phyloP scores from a whole-genome alignment of 2,113 vertebrate species.

The Fukomys damarensis region DNA sequence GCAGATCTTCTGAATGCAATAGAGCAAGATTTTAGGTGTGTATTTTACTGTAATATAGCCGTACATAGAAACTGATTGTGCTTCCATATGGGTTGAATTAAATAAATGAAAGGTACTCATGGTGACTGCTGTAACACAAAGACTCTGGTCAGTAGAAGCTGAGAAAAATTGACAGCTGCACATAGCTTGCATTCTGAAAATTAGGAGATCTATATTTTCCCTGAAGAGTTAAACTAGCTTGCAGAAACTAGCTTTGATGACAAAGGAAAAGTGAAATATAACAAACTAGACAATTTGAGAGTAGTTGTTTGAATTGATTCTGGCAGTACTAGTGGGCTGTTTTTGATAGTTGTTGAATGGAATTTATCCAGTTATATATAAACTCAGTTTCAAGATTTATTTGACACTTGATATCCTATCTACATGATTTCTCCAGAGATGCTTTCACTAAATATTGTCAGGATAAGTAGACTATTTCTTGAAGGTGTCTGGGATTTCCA shows the following conservation, averaged over 20 bases:
- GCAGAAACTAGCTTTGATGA: background rate
- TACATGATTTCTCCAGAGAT: background rate
- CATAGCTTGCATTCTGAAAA: slow-evolving; percentile 30
- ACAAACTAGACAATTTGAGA: background rate
- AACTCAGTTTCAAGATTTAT: background rate
- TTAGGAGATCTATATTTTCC: background rate
- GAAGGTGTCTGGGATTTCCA: background rate
- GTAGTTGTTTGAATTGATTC: slow-evolving; percentile 41
- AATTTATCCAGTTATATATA: slow-evolving; percentile 28
- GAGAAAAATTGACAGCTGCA: background rate
- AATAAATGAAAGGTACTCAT: background rate
- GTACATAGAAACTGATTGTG: background rate
- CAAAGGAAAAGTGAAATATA: background rate
- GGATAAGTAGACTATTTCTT: background rate
- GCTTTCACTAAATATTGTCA: background rate
- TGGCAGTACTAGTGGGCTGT: background rate
- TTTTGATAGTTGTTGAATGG: background rate
- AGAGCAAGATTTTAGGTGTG: slow-evolving; percentile 23
- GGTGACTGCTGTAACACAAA: background rate
- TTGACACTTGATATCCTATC: background rate
- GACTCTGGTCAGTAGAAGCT: background rate
- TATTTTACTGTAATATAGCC: background rate
- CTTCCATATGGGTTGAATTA: background rate
- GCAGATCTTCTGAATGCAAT: slow-evolving; percentile 28
- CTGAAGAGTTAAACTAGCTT: background rate